phyloP scores from a whole-genome alignment of 1,140 invertebrate species.

The Holotrichia oblita region DNA sequence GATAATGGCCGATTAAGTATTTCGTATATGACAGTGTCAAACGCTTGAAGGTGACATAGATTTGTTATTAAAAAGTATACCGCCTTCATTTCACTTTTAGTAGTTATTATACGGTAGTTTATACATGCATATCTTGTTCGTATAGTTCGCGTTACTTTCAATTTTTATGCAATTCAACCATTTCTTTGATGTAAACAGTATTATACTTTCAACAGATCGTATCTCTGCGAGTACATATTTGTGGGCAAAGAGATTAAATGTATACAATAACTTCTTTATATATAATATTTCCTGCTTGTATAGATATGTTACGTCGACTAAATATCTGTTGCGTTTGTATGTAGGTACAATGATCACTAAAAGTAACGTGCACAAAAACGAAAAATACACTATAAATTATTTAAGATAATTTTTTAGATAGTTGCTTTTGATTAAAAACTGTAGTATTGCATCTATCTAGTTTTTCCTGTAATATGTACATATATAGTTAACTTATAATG shows the following conservation, averaged over 20 bases:
- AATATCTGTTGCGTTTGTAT: neutral
- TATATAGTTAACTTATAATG: too few relatives aligned
- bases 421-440: too few relatives aligned
- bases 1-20: conserved; percentile 35
- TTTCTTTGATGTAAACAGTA: neutral
- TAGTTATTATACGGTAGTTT: neutral
- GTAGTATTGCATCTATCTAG: too few relatives aligned
- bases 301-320: neutral
- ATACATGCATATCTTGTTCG: neutral
- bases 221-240: neutral
- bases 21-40: neutral
- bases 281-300: too few relatives aligned
- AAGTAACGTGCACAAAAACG: too few relatives aligned
- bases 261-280: too few relatives aligned
- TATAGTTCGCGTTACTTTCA: conserved; percentile 4
- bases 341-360: too few relatives aligned
- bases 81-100: conserved; percentile 31
- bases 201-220: neutral
- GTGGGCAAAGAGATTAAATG: neutral
- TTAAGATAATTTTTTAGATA: too few relatives aligned
- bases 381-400: too few relatives aligned
- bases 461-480: too few relatives aligned
- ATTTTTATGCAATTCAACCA: conserved; percentile 15
- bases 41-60: conserved; percentile 24
- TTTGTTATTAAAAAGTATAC: conserved; percentile 19